phyloP scores from a whole-genome alignment of 2,797 vertebrate genomes.

The Diglossa cyanea region DNA sequence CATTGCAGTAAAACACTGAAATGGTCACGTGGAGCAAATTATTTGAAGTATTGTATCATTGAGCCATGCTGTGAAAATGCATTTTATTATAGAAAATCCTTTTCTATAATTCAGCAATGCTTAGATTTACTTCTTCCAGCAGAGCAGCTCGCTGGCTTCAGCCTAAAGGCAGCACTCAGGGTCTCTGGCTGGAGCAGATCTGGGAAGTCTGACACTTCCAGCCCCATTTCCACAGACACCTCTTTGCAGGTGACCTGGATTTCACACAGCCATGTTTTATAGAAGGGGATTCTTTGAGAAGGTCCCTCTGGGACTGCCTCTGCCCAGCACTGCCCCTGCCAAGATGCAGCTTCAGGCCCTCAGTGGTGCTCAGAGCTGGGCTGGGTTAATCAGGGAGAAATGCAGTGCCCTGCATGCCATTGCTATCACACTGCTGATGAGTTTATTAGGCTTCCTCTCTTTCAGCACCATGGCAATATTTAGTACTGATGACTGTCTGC shows the following conservation, averaged over 20 bases:
- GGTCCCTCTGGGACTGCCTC: accelerated
- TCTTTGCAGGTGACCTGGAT: not conserved
- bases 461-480: constrained; percentile 13
- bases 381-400: not conserved
- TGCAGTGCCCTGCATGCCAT: accelerated
- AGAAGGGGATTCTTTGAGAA: no score
- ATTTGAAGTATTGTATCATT: not conserved
- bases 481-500: not conserved
- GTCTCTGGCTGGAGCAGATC: not conserved
- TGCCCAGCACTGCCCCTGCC: not conserved
- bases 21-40: not conserved
- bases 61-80: not conserved
- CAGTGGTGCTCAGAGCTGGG: not conserved
- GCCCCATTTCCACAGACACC: not conserved
- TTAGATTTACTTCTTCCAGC: not conserved
- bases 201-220: not conserved
- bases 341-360: not conserved
- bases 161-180: not conserved
- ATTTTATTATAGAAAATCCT: no score
- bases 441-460: not conserved
- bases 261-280: accelerated
- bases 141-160: not conserved
- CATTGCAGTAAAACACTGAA: not conserved
- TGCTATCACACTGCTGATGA: not conserved
- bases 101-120: not conserved